These are phyloP conservation scores for Spea hammondii DNA, from an alignment of 2,797 vertebrate species.

Conservation along the genomic window DNA sequence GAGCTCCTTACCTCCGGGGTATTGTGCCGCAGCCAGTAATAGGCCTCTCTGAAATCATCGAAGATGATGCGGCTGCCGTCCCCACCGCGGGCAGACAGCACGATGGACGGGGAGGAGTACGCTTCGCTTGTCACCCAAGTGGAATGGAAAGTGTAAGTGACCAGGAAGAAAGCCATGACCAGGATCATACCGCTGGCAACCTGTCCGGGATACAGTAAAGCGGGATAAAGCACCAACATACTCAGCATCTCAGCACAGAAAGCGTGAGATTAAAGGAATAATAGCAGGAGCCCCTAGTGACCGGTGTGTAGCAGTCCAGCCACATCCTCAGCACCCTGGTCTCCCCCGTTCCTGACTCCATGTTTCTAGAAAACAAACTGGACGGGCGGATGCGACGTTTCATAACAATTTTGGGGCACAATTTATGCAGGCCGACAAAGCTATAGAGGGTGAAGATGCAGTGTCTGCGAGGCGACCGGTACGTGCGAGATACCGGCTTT, in stretches of 20 bases:
- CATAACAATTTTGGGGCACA: neutral
- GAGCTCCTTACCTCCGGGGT: slow-evolving; percentile 84
- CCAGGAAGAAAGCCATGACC: slow-evolving; percentile 97
- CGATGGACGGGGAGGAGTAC: slow-evolving; percentile 96
- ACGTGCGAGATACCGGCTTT: too few relatives aligned
- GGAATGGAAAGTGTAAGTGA: slow-evolving; percentile 98
- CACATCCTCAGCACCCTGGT: too few relatives aligned
- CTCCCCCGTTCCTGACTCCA: too few relatives aligned
- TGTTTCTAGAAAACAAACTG: too few relatives aligned
- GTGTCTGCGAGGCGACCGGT: too few relatives aligned
- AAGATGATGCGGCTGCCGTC: slow-evolving; percentile 98
- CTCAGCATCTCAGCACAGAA: neutral
- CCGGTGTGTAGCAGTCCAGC: too few relatives aligned
- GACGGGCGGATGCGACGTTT: too few relatives aligned
- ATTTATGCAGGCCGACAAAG: too few relatives aligned
- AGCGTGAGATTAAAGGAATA: too few relatives aligned
- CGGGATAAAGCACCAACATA: neutral
- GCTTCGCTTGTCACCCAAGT: slow-evolving; percentile 99
- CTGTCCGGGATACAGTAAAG: slow-evolving; percentile 59
- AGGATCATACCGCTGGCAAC: slow-evolving; percentile 98
- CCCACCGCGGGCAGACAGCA: slow-evolving; percentile 89
- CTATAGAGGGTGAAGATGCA: too few relatives aligned
- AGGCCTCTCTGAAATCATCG: slow-evolving; percentile 97
- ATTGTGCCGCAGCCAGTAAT: slow-evolving; percentile 98
- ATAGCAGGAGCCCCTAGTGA: too few relatives aligned